Base-by-base conservation (phyloP, 2,888 invertebrate genomes). In the Diarsia brunnea region DNA sequence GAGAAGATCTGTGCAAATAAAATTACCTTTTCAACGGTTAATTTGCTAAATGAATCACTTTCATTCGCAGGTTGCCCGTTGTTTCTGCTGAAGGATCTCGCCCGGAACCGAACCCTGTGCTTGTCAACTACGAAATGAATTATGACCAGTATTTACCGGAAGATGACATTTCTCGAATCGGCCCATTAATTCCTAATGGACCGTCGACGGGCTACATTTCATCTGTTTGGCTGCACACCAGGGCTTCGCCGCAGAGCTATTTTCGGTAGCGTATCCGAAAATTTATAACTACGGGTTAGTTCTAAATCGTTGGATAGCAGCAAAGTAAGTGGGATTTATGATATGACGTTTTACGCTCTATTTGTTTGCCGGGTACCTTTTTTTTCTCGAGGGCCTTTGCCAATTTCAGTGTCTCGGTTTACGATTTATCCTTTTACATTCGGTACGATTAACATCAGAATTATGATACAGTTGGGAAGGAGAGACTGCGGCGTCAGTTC, bases 171-270 rank as follows among this genome's bases (percentile, higher is more conserved):
- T 94, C 95, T 95, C 89, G 95, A 94, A 95, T 95, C 95, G 95
- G 94, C 91, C 95, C 96, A 95, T 96, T 96, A 95, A 96, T 95
- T 96, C 95, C 93, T 96, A 95, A 96, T 95, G 95, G 95, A 93
- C 92, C 95, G 93, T 87, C 93, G 93, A 91, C 92, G 88, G 91
- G 93, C 93, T 91, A 95, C 96, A 95, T 95, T 95, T 96, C 95
- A 95, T 96, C 94, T 95, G 95, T 95, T 96, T 95, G 96, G 95
- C 95, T 94, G 92, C 92, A 92, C 93, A 94, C 94, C 95, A 95
- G 94, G 88, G 92, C 88, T 90, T 91, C 85, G 90, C 94, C 94
- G 91, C 94, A 94, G 91, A 93, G 94, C 94, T 95, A 95, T 96
- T 95, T 95, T 95, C 95, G 91, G 93, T 92, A 93, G 93, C 93